Evolutionary conservation across 2,797 vertebrate species (phyloP).

Genomic region (Halcyon smyrnensis): DNA sequence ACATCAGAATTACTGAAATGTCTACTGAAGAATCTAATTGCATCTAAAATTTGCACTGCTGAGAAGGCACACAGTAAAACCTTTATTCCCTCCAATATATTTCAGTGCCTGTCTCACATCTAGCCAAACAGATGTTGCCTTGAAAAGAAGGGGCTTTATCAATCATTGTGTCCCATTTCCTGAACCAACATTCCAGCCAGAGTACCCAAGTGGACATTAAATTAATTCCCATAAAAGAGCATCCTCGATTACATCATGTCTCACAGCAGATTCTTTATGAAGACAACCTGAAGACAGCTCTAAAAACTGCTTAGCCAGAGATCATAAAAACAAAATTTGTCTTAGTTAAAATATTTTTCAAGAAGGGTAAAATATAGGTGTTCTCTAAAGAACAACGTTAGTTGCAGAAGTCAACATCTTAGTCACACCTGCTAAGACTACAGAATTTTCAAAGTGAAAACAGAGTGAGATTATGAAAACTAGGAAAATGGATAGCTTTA

Average conservation of each 20-base stretch:
- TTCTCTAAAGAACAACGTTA: background rate
- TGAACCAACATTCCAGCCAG: slow-evolving; percentile 36
- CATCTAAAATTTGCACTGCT: background rate
- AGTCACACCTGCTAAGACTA: background rate
- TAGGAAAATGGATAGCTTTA: background rate
- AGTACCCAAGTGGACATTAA: background rate
- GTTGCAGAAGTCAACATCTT: background rate
- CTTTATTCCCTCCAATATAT: slow-evolving; percentile 24
- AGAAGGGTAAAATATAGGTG: background rate
- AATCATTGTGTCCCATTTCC: slow-evolving; percentile 28
- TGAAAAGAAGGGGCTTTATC: slow-evolving; percentile 51
- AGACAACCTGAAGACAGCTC: background rate
- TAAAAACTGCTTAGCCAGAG: background rate
- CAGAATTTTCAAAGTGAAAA: background rate
- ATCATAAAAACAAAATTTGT: background rate
- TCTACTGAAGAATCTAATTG: background rate
- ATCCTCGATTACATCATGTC: background rate
- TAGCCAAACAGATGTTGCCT: slow-evolving; percentile 45
- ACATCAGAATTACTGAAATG: background rate
- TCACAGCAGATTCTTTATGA: background rate
- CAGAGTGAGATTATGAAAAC: background rate
- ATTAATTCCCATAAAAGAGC: background rate
- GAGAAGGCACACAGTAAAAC: slow-evolving; percentile 40
- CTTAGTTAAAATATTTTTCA: background rate
- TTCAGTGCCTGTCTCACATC: background rate